A percentile compares a stretch with the other conserved stretches of the same genome.
phyloP scores from a whole-genome alignment of 2,797 vertebrate genomes.

The Ctenochaetus hawaiiensis region DNA sequence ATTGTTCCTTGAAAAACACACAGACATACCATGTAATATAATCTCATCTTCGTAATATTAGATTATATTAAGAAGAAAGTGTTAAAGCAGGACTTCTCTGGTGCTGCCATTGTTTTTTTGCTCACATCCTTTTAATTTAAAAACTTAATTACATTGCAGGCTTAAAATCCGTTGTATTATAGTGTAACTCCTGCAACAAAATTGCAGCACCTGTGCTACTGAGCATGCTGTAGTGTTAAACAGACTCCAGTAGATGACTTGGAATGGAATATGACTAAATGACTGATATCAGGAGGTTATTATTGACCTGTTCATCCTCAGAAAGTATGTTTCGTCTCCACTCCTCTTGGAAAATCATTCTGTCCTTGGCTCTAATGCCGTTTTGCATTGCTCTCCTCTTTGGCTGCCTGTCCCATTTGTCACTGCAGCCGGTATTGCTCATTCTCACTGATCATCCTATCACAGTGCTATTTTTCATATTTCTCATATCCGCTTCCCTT shows the following conservation, averaged over 20 bases:
- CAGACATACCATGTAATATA: slow-evolving; percentile 44
- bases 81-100: slow-evolving; percentile 14
- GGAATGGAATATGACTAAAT: slow-evolving; percentile 48
- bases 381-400: slow-evolving; percentile 80
- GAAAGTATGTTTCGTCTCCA: slow-evolving; percentile 60
- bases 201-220: not conserved
- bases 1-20: slow-evolving; percentile 50
- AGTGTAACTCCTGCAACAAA: not conserved
- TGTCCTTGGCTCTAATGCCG: slow-evolving; percentile 76
- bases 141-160: slow-evolving; percentile 3
- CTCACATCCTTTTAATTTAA: slow-evolving; percentile 1
- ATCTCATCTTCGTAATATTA: slow-evolving; percentile 44
- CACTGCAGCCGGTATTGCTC: slow-evolving; percentile 77
- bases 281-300: slow-evolving; percentile 58
- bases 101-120: not conserved
- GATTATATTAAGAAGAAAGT: slow-evolving; percentile 18
- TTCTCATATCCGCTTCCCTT: slow-evolving; percentile 86
- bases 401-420: slow-evolving; percentile 83
- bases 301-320: slow-evolving; percentile 66
- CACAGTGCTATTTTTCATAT: slow-evolving; percentile 85
- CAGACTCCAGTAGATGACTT: slow-evolving; percentile 20
- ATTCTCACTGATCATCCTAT: slow-evolving; percentile 85
- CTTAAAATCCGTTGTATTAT: not conserved
- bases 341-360: slow-evolving; percentile 66
- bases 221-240: slow-evolving; percentile 28